Percentiles rank a stretch among this genome's conserved stretches.
Evolutionary conservation across 2,888 invertebrate genomes (phyloP).

Genomic region (Brachyptera putata): DNA sequence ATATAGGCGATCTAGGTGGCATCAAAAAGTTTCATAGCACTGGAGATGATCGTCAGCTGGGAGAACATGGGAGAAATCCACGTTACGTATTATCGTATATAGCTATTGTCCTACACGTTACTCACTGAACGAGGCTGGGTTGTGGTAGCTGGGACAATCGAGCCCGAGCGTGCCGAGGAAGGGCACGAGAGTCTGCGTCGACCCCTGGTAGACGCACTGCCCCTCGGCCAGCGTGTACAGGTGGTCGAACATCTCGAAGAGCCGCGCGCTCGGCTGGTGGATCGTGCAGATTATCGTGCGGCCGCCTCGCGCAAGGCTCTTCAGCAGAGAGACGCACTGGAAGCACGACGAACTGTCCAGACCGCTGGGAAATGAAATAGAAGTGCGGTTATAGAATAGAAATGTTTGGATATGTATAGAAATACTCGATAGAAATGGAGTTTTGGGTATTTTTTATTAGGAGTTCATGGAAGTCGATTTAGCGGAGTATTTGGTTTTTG

Average conservation of each 20-base stretch:
- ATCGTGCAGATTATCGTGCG: conserved; percentile 93
- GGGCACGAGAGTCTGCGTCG: conserved; percentile 76
- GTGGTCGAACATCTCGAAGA: conserved; percentile 96
- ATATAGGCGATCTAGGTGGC: too few relatives aligned
- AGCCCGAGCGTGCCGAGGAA: conserved; percentile 76
- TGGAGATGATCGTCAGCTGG: too few relatives aligned
- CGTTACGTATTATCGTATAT: too few relatives aligned
- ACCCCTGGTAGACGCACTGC: conserved; percentile 91
- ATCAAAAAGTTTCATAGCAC: too few relatives aligned
- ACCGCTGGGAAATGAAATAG: conserved; percentile 56
- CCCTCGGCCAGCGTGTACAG: conserved; percentile 91
- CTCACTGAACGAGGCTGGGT: conserved; percentile 88
- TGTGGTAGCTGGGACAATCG: conserved; percentile 93
- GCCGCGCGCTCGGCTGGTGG: conserved; percentile 93
- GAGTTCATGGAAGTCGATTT: too few relatives aligned
- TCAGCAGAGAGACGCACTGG: conserved; percentile 86
- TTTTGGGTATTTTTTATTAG: too few relatives aligned
- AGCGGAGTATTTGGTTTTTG: too few relatives aligned
- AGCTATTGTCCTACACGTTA: too few relatives aligned
- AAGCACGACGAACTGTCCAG: conserved; percentile 93
- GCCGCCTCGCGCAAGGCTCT: conserved; percentile 83
- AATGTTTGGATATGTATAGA: too few relatives aligned
- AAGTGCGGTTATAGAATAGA: too few relatives aligned
- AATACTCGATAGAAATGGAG: too few relatives aligned
- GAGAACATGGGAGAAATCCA: too few relatives aligned